Base-by-base conservation (phyloP, 2,797 vertebrate species). In the Dryobates pubescens region DNA sequence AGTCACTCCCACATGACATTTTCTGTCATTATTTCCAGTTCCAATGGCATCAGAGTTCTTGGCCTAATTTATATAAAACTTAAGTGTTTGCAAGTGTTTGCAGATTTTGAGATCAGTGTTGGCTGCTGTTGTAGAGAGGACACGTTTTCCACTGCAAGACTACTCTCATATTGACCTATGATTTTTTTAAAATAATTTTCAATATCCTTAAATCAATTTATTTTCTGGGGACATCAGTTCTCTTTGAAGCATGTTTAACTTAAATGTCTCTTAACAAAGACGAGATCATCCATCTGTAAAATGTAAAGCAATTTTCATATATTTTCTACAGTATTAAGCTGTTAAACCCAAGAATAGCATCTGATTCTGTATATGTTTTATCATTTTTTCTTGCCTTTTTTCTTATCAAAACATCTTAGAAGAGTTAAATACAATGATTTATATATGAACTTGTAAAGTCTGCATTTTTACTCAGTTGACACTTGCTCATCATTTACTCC, bases 121-220 rank as follows among this genome's bases (percentile, higher is more conserved):
- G 53, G 29, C 62, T 86, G 58, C 62, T 93, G 82, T 91, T 58
- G 41, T 58, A 74, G 49, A 61, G 34, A 68, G 58, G 51, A 69
- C 68, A 73, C 30, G 41, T 93, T 79, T 94, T 82, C 34, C 47
- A 49, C 47, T 86, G 70, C 73, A 79, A 19, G 16, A 22, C 63
- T 86, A 70, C 63, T 93, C 71, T 90, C 76, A 90, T 85, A 89
- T 77, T 80, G 87, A 68, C 32, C 83, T 89, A 84, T 68, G 32
- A 54, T 73, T 91, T 94, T 88, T 82, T 9, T 8, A 67, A 90
- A 95, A 77, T 85, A 86, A 45, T 86, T 94, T 92, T 77, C 62
- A 82, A 38, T 89, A 65, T 69, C 32, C 62, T 93, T 54, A 88
- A 75, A 80, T 73, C 32, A 92, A 5, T 91, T 87, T 89, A 22